Evolutionary conservation across 2,888 invertebrate species (phyloP), one percentile per base, ranked within the genome.

Genomic region (Halocaridina rubra): DNA sequence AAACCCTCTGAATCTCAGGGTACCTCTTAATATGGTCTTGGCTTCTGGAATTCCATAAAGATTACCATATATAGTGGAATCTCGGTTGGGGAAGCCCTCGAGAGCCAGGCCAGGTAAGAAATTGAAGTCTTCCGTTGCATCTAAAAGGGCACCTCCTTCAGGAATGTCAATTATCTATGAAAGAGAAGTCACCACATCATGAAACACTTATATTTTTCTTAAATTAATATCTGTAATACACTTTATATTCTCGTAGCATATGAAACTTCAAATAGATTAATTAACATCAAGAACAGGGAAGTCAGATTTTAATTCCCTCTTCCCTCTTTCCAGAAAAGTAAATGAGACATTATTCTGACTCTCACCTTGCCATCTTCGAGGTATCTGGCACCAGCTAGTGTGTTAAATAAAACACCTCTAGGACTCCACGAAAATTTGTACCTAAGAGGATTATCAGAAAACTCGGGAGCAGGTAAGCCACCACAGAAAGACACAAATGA

Each of bases 371-470:
- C 77, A 90, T 94, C 93, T 88, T 94, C 93, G 16, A 96, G 92
- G 91, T 96, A 99, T 91, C 95, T 96, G 5, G 99, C 99, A 2
- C 95, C 94, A 10, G 96, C 95, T 61, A 98, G 92, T 0, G 98
- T 96, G 89, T 98, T 99, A 13, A 97, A 92, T 1, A 99, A 92
- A 0, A 97, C 98, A 7, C 97, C 98, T 57, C 96, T 93, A 0
- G 99, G 99, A 78, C 96, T 98, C 99, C 99, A 99, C 16, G 97
- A 98, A 91, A 97, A 98, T 90, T 97, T 97, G 91, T 97, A 97
- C 39, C 97, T 92, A 33, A 97, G 90, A 0, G 97, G 94, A 91
- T 99, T 98, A 90, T 96, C 95, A 3, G 98, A 98, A 90, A 94
- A 95, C 91, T 99, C 99, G 0, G 99, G 99, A 0, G 99, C 98